Percentiles rank a stretch among this genome's conserved stretches.
Conservation (phyloP, 1,140 invertebrate species). For the Augochlora pura region DNA sequence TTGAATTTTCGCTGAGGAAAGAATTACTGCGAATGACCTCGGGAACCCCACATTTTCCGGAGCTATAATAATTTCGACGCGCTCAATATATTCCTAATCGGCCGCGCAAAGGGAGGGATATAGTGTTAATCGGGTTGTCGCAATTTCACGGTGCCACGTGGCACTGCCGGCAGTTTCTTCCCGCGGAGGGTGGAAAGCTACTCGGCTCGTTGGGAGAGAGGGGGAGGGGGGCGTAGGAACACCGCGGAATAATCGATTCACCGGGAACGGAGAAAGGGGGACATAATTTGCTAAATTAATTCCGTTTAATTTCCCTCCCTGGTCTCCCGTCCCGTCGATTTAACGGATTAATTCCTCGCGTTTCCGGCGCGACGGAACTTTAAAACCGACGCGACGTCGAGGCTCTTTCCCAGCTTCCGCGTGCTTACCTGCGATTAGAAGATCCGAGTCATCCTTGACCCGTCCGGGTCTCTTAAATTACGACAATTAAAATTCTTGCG, state of each 20-base stretch:
- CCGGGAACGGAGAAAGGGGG: not conserved
- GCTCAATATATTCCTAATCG: constrained; percentile 2
- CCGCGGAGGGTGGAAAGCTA: not conserved
- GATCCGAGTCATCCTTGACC: constrained; percentile 34
- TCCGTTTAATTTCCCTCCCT: constrained; percentile 37
- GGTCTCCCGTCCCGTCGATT: constrained; percentile 17
- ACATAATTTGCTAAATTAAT: constrained; percentile 35
- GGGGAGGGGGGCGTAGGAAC: not conserved
- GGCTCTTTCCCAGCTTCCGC: not conserved
- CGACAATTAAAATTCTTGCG: not conserved
- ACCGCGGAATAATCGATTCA: constrained; percentile 21
- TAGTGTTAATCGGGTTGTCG: constrained; percentile 8
- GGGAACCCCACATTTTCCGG: too few relatives aligned
- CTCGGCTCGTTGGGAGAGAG: not conserved
- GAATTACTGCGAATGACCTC: too few relatives aligned
- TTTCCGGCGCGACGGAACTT: constrained; percentile 4
- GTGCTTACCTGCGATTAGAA: constrained; percentile 10
- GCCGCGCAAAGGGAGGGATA: not conserved
- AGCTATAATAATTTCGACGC: too few relatives aligned
- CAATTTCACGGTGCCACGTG: not conserved
- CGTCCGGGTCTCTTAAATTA: not conserved
- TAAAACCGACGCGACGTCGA: constrained; percentile 24
- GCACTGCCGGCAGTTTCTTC: not conserved
- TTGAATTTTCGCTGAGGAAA: too few relatives aligned
- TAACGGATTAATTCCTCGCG: constrained; percentile 37